Evolutionary conservation across 2,113 vertebrate genomes (phyloP), one percentile per base, ranked within the genome.

Genomic region (Notothenia coriiceps): DNA sequence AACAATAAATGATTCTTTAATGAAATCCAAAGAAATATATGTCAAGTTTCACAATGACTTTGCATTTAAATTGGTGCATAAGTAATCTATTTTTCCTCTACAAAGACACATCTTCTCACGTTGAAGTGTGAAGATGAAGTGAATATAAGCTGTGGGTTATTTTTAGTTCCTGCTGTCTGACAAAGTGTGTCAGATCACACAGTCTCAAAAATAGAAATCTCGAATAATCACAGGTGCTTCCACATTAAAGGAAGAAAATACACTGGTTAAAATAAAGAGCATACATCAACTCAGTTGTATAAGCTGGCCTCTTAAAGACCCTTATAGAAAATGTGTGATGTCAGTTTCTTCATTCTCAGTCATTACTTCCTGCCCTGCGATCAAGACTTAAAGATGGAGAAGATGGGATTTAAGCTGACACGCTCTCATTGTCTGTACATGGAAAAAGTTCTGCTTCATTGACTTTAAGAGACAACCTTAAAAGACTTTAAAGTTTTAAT

Each of bases 131-230:
- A 61, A 74, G 43, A 68, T 50, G 14, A 70, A 63, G 15, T 71
- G 50, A 52, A 64, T 29, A n/a, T 15, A 59, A 14, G 18, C 7
- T 55, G 7, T 40, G 6, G 5, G 11, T 59, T 61, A 6, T n/a
- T 65, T 57, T 76, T 55, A 33, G n/a, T 22, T 40, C 33, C 22
- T 50, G 2, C 15, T 56, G 18, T 54, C 61, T 55, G 51, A 82
- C 44, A 73, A 82, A 84, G 33, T 80, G 66, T 10, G 74, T 80
- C 49, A 79, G 46, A 81, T 73, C 65, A 56, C 43, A 59, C 35
- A 3, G 7, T 54, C 64, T 25, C 77, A n/a, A 71, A 84, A 88
- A 88, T 90, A 85, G 77, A 12, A 63, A 44, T 57, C 64, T 80
- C 66, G 18, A 57, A 78, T 12, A 11, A 83, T 82, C n/a, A 0